Evolutionary conservation across 2,113 vertebrate genomes (phyloP).

Genomic region (Calyptomena viridis): DNA sequence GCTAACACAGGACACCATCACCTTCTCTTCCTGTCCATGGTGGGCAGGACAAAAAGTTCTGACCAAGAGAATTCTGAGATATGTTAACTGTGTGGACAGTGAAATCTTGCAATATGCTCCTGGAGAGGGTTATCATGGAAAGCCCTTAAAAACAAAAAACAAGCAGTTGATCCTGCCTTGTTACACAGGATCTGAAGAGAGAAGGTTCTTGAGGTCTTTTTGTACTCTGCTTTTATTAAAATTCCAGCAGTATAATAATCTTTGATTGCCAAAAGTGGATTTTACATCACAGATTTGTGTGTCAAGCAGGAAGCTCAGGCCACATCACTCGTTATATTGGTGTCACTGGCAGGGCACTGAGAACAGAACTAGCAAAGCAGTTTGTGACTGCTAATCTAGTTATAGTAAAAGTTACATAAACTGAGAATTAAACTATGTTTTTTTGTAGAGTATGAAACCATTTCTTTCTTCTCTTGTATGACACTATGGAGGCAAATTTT

Average conservation of each 20-base stretch:
- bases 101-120: neutral
- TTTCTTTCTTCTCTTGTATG: neutral
- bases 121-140: neutral
- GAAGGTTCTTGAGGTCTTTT: neutral
- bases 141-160: neutral
- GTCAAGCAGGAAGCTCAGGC: neutral
- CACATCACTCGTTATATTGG: neutral
- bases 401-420: neutral
- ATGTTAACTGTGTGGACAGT: neutral
- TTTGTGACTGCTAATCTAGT: neutral
- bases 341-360: neutral
- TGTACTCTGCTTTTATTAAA: neutral
- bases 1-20: accelerated
- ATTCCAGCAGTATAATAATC: neutral
- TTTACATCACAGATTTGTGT: neutral
- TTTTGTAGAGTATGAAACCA: neutral
- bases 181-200: neutral
- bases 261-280: neutral
- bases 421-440: neutral
- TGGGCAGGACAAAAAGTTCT: neutral
- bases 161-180: neutral
- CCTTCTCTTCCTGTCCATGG: neutral
- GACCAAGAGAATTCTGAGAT: neutral
- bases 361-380: neutral
- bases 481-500: neutral